These are phyloP conservation scores for Myodes glareolus DNA, from an alignment of 2,113 vertebrate species.

Conservation along the genomic window DNA sequence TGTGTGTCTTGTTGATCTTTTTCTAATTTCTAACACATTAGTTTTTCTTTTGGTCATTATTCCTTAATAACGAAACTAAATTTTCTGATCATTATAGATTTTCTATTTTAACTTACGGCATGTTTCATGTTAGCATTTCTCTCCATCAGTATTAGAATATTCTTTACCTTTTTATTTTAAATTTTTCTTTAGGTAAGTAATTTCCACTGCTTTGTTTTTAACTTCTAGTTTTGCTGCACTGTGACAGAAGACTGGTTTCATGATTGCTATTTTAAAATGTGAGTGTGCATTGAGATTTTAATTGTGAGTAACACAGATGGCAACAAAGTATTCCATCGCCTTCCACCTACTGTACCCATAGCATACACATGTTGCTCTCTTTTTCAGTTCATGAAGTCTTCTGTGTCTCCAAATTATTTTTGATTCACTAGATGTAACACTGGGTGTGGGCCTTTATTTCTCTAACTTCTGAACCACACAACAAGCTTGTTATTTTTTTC, in stretches of 20 bases:
- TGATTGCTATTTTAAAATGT: neutral
- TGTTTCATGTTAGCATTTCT: neutral
- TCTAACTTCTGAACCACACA: neutral
- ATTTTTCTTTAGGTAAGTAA: neutral
- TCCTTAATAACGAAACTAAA: neutral
- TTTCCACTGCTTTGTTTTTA: conserved; percentile 10
- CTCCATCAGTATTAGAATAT: neutral
- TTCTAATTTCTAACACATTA: neutral
- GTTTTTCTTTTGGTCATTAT: neutral
- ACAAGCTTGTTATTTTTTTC: neutral
- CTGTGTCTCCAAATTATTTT: neutral
- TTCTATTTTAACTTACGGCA: neutral
- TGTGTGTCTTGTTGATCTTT: neutral
- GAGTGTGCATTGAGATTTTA: neutral
- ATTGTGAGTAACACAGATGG: neutral
- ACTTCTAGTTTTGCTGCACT: neutral
- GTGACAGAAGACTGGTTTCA: neutral
- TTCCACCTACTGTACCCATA: neutral
- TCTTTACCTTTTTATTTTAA: neutral
- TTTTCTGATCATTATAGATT: neutral
- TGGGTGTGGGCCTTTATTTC: neutral
- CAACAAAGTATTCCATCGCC: neutral
- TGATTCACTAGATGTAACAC: neutral
- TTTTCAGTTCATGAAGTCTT: neutral
- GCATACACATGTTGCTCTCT: neutral